Conservation (phyloP, 2,113 vertebrate genomes). For the Oncorhynchus gorbuscha region DNA sequence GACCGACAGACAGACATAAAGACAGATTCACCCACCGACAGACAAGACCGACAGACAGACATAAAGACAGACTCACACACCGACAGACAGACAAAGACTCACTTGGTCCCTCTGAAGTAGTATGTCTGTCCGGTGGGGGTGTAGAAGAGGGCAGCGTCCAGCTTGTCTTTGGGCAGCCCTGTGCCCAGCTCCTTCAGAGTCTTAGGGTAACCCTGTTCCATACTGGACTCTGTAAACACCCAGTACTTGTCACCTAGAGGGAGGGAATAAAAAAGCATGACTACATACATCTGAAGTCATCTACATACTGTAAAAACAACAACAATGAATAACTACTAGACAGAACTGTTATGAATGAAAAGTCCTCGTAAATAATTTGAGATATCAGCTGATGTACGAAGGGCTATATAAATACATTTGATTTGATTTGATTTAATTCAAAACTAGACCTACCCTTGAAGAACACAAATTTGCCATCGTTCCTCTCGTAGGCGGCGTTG, state of each 20-base stretch:
- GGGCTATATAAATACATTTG: no score
- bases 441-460: slow-evolving; percentile 81
- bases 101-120: slow-evolving; percentile 88
- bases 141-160: slow-evolving; percentile 88
- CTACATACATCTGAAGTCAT: no score
- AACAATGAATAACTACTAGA: no score
- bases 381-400: no score
- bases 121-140: slow-evolving; percentile 87
- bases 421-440: no score
- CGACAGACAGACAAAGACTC: slow-evolving; percentile 11
- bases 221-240: slow-evolving; percentile 83
- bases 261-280: background rate
- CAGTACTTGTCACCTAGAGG: slow-evolving; percentile 83
- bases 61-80: no score
- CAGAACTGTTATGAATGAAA: background rate
- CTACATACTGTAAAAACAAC: no score
- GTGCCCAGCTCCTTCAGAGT: slow-evolving; percentile 80
- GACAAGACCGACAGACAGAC: no score
- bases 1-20: no score
- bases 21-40: background rate
- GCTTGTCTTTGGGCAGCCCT: slow-evolving; percentile 81
- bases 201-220: slow-evolving; percentile 86
- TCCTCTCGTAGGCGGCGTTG: slow-evolving; percentile 85
- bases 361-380: background rate
- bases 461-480: slow-evolving; percentile 90